Evolutionary conservation across 2,797 vertebrate genomes (phyloP), one percentile per base, ranked within the genome.

Genomic region (Smutsia temminckii): DNA sequence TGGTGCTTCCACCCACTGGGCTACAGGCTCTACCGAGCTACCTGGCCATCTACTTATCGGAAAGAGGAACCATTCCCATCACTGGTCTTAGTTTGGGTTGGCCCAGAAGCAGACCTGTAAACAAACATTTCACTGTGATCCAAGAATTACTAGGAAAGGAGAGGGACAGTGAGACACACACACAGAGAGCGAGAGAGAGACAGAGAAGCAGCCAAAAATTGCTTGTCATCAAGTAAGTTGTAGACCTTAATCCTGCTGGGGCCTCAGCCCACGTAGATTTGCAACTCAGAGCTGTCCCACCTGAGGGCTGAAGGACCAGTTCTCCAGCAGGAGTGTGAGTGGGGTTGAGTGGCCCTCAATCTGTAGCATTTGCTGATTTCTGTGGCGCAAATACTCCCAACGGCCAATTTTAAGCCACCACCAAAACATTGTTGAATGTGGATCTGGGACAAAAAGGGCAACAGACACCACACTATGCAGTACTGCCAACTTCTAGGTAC

Each of bases 71-170:
- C 0, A 5, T 75, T 80, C 25, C 46, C 72, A 6, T 14, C 57
- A 37, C 46, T 27, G 85, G 63, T 69, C 83, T 85, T 78, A 27
- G n/a, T 88, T 88, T 90, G 64, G 34, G 49, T 68, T 91, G 78
- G 78, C 16, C 63, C 34, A 34, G 57, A 81, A 88, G 46, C 63
- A 86, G 25, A 61, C 27, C 14, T 57, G 53, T 63, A 83, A 75
- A 86, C 13, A 40, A 85, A 27, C 80, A 69, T 78, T 96, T 92
- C 51, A 74, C 68, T 64, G 17, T 3, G 55, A 83, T 63, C 61
- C 21, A 78, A 63, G 86, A 91, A 86, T 78, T 63, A 37, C 12
- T 23, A 8, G 0, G 12, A 42, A 74, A 49, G 20, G 34, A 86
- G 7, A 11, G 13, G 63, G 18, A 83, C 8, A 51, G 34, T 8